Conservation (phyloP, 2,113 vertebrate genomes). For the Tyrannus savana region DNA sequence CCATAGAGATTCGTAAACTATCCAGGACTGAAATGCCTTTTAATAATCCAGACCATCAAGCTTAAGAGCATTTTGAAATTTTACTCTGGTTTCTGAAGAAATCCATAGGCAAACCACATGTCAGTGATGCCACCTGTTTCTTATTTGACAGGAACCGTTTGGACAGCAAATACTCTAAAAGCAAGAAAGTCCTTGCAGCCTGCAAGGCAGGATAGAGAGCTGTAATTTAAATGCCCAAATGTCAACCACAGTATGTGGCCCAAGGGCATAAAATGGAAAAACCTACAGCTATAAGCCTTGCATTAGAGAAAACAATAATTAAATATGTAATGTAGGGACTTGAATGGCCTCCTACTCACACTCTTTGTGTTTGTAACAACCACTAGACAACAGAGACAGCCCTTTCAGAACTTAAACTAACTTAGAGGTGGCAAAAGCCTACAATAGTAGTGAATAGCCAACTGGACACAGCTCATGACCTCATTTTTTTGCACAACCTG, state of each 20-base stretch:
- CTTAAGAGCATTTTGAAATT: background rate
- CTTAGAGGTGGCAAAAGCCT: background rate
- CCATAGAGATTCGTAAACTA: background rate
- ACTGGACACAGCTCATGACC: background rate
- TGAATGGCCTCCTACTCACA: background rate
- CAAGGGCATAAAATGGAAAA: background rate
- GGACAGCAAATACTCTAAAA: constrained; percentile 9
- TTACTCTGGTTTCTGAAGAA: background rate
- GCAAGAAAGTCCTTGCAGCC: background rate
- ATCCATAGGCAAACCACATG: background rate
- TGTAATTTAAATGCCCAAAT: background rate
- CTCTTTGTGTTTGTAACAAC: background rate
- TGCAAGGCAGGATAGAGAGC: background rate
- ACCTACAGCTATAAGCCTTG: constrained; percentile 10
- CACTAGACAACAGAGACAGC: background rate
- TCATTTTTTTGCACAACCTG: background rate
- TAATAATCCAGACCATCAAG: background rate
- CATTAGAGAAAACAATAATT: background rate
- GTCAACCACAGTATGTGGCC: background rate
- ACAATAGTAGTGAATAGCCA: background rate
- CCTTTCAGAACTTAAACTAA: background rate
- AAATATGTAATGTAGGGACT: background rate
- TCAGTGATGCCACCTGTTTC: constrained; percentile 16
- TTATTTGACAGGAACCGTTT: constrained; percentile 10
- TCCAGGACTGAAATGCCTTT: background rate